Evolutionary conservation across 2,888 invertebrate genomes (phyloP), one percentile per base, ranked within the genome.

Genomic region (Tinea semifulvella): DNA sequence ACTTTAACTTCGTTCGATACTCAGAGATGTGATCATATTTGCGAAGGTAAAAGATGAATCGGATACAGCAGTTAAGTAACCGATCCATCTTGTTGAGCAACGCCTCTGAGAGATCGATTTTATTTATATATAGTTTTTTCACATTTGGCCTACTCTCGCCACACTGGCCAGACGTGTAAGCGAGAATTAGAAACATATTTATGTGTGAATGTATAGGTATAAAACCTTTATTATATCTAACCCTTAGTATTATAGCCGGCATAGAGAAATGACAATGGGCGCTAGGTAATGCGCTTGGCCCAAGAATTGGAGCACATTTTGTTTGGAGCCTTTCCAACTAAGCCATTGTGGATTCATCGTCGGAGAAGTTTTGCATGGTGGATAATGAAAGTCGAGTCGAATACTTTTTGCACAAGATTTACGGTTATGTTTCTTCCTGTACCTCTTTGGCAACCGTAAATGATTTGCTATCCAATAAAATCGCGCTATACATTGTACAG

Each of bases 311-410:
- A 14, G 38, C 19, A 40, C 22, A 22, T 22, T 46, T 52, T 51
- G 53, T 52, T 50, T 56, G 56, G 54, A 56, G 46, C 31, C 48
- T 28, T 38, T 56, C 56, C 56, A 61, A 57, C 52, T 52, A 47
- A 46, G 51, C 50, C 50, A 52, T 54, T 55, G 53, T 52, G 46
- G 45, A 18, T 36, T n/a, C 47, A 48, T 48, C 44, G 46, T 49
- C 36, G 49, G 52, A 51, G 48, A 50, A 51, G 44, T 49, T 45
- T 25, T 43, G 40, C 27, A 25, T 31, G 47, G 47, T 25, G 16
- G 26, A 35, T 51, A 55, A 57, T 55, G 54, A 54, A 56, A 57
- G 53, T 56, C 54, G 51, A 50, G 53, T 35, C 22, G 40, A 40
- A 22, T 40, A 40, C 20, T 40, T 40, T 40, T 17, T n/a, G 11